Evolutionary conservation across 2,113 vertebrate genomes (phyloP).

Genomic region (Myodes glareolus): DNA sequence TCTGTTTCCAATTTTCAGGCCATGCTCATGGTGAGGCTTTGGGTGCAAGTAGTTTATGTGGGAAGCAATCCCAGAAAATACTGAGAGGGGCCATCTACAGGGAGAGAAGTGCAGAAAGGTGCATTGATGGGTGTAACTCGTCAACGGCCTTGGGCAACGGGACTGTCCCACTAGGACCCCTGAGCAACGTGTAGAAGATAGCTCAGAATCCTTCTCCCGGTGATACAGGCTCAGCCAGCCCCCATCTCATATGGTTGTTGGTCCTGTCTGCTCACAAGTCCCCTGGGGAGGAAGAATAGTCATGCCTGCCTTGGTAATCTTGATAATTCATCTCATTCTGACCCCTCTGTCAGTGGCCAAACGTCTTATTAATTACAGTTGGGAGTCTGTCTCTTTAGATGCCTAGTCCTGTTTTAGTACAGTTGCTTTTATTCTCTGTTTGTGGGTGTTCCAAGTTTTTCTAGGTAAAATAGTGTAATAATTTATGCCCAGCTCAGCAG

Average conservation of each 20-base stretch:
- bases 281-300: neutral
- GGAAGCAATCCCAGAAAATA: constrained; percentile 64
- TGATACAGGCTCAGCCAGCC: neutral
- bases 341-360: neutral
- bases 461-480: neutral
- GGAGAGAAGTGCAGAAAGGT: neutral
- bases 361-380: neutral
- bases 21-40: constrained; percentile 48
- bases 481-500: neutral
- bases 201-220: neutral
- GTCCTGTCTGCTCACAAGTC: neutral
- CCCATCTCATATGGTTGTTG: neutral
- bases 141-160: neutral
- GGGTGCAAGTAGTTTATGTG: constrained; percentile 77
- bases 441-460: neutral
- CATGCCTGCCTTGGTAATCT: neutral
- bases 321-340: neutral
- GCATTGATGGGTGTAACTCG: neutral
- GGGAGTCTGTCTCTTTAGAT: neutral
- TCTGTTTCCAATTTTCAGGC: constrained; percentile 73
- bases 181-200: neutral
- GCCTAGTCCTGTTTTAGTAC: neutral
- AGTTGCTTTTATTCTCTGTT: neutral
- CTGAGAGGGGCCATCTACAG: neutral
- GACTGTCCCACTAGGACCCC: neutral